phyloP scores from a whole-genome alignment of 2,888 invertebrate genomes.

The Ommatoiulus sabulosus region DNA sequence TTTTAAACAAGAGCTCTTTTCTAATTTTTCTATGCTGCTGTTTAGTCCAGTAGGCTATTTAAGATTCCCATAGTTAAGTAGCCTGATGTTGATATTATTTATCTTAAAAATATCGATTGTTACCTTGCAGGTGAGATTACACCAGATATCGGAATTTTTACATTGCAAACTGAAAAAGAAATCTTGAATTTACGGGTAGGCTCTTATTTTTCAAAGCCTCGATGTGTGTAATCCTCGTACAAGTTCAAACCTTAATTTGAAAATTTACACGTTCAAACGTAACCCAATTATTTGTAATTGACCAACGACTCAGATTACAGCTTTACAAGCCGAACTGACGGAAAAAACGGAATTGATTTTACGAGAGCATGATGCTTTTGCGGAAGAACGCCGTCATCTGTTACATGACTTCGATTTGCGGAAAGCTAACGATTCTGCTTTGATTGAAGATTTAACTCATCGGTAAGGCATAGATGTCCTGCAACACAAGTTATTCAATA shows the following conservation, averaged over 20 bases:
- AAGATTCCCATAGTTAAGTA: background rate
- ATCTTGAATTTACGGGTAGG: slow-evolving; percentile 38
- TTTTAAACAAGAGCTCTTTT: no score
- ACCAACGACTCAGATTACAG: slow-evolving; percentile 38
- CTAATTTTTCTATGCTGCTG: no score
- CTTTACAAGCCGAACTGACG: slow-evolving; percentile 39
- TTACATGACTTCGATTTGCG: slow-evolving; percentile 23
- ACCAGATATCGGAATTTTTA: slow-evolving; percentile 23
- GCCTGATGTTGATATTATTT: background rate
- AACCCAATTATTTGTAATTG: background rate
- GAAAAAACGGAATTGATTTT: slow-evolving; percentile 50
- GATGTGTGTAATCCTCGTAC: background rate
- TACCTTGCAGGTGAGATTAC: background rate
- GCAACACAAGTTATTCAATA: no score
- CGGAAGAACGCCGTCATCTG: background rate
- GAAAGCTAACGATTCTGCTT: slow-evolving; percentile 37
- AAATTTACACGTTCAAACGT: background rate
- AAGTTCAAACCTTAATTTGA: background rate
- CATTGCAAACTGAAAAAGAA: slow-evolving; percentile 52
- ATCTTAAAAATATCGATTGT: background rate
- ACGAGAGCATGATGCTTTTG: slow-evolving; percentile 49
- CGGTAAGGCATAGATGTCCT: background rate
- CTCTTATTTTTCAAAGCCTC: background rate
- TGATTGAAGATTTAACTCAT: slow-evolving; percentile 42
- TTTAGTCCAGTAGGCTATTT: no score